Conservation (phyloP, 1,140 invertebrate species). For the Onthophagus taurus region DNA sequence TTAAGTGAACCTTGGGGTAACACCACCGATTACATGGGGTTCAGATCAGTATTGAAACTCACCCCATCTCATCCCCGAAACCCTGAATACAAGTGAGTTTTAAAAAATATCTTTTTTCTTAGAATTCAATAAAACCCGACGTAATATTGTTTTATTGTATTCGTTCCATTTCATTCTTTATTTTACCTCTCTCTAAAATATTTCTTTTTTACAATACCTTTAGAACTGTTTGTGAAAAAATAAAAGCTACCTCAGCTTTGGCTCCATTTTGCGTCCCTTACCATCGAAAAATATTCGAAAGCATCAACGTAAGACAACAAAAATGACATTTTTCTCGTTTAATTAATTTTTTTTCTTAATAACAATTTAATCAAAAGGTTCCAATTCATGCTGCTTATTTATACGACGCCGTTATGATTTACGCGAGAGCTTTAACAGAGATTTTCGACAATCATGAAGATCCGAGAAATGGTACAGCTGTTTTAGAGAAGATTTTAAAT, state of each 20-base stretch:
- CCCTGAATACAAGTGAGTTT: constrained; percentile 55
- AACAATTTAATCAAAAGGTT: constrained; percentile 44
- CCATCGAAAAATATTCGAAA: constrained; percentile 57
- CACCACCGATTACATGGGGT: constrained; percentile 51
- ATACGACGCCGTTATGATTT: constrained; percentile 81
- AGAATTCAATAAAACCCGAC: too few species aligned
- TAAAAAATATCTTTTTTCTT: constrained; percentile 8
- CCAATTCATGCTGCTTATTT: constrained; percentile 77
- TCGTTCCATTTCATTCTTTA: too few species aligned
- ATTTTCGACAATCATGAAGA: constrained; percentile 54
- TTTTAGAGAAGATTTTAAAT: constrained; percentile 60
- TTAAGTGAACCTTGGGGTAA: constrained; percentile 39
- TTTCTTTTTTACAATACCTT: too few species aligned
- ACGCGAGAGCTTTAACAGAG: constrained; percentile 68
- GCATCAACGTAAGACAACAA: constrained; percentile 47
- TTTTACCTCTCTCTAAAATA: too few species aligned
- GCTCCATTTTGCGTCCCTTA: constrained; percentile 65
- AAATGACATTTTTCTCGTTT: constrained; percentile 2
- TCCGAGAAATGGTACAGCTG: constrained; percentile 59
- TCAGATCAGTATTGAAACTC: constrained; percentile 60
- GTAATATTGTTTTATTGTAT: too few species aligned
- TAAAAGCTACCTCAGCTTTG: constrained; percentile 53
- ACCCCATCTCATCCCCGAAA: constrained; percentile 61
- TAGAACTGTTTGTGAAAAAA: constrained; percentile 54
- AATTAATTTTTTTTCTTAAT: neutral